Evolutionary conservation across 2,888 invertebrate genomes (phyloP).

Genomic region (Noctuana brunneofusca): DNA sequence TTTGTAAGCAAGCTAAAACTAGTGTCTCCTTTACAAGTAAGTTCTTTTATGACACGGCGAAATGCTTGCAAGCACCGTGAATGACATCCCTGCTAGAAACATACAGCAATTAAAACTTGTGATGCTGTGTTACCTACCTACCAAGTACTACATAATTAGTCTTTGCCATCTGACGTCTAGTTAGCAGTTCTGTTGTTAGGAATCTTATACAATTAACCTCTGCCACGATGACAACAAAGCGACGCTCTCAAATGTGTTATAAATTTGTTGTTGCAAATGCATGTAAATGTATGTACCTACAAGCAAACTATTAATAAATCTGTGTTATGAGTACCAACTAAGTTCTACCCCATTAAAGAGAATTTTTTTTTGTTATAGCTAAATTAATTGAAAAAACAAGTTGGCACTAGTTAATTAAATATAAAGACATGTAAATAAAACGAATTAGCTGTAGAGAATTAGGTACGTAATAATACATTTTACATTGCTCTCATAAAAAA

Average conservation of each 20-base stretch:
- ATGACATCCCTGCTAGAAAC: constrained; percentile 45
- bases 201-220: constrained; percentile 32
- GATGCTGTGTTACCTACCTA: constrained; percentile 38
- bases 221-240: constrained; percentile 27
- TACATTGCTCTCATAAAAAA: neutral
- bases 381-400: too few relatives aligned
- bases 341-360: too few relatives aligned
- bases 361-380: too few relatives aligned
- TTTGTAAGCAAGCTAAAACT: constrained; percentile 48
- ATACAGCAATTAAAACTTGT: constrained; percentile 65
- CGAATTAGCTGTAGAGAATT: too few relatives aligned
- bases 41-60: constrained; percentile 55
- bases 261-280: constrained; percentile 13
- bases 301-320: too few relatives aligned
- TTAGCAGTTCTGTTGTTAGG: constrained; percentile 38
- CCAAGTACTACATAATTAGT: too few relatives aligned
- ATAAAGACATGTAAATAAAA: too few relatives aligned
- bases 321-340: too few relatives aligned
- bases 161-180: too few relatives aligned
- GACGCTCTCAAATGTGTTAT: constrained; percentile 22
- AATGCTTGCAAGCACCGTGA: constrained; percentile 49
- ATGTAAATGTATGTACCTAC: constrained; percentile 7
- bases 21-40: constrained; percentile 50
- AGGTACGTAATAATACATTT: neutral
- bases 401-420: too few relatives aligned